Evolutionary conservation across 1,140 invertebrate genomes (phyloP), one percentile per base, ranked within the genome.

Genomic region (Potamilus streckersoni): DNA sequence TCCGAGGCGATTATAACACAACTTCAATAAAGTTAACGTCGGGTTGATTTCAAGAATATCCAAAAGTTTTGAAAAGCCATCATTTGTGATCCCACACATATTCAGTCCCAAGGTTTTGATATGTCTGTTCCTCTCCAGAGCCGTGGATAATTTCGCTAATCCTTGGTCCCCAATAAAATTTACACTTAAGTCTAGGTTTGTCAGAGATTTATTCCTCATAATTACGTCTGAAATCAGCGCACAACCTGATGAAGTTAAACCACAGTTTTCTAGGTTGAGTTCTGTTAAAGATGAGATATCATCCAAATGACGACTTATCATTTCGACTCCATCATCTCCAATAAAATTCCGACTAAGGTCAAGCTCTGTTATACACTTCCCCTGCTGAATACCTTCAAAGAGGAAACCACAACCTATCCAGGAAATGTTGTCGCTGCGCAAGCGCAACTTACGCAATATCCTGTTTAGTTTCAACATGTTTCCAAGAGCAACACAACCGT

Each of bases 51-150:
- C 85, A 55, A 89, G 70, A 71, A 86, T 83, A 65, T 88, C 85
- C 58, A 89, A 73, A 16, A 89, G 71, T 63, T 80, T 81, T 2
- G 82, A 81, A 76, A 89, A 87, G n/a, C 88, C 87, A 71, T 83
- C 82, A 73, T 88, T 89, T 66, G 86, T 85, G 27, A 89, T 81
- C 17, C 84, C 83, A 79, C 88, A 88, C 87, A 89, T 88, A 73
- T 89, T 89, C 6, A 89, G 79, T 15, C 83, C 86, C 20, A 89
- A 70, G 23, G 80, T 86, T 76, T 87, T 81, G 56, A 89, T 80
- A 31, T 82, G 74, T n/a, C 82, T 84, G 61, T 86, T 88, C 23
- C 85, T 75, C 68, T 86, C 84, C 20, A 89, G 70, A 14, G 84
- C 81, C 15, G 83, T 79, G 0, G 84, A 84, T 27, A 89, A 80